These are phyloP conservation scores for Eristalis intricaria DNA, from an alignment of 2,888 invertebrate genomes.

Conservation along the genomic window DNA sequence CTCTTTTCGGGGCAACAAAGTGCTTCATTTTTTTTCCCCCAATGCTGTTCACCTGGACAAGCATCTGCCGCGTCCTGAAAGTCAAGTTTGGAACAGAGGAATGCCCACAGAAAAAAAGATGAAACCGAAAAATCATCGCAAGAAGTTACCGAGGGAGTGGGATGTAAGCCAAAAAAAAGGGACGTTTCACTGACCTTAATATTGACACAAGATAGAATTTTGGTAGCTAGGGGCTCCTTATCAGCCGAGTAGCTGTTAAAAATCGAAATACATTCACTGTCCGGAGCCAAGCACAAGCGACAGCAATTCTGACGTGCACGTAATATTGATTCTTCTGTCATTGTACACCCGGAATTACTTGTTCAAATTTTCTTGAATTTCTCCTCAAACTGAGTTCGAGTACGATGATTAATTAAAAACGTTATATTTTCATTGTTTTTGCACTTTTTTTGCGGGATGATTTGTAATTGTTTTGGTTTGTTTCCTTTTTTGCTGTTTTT, in stretches of 20 bases:
- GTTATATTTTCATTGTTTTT: conserved; percentile 43
- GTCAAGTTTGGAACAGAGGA: conserved; percentile 43
- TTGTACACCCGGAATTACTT: conserved; percentile 55
- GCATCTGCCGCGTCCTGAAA: conserved; percentile 66
- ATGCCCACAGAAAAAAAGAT: conserved; percentile 12
- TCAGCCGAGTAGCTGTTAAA: conserved; percentile 81
- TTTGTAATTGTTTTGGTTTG: conserved; percentile 68
- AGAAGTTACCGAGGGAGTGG: conserved; percentile 6
- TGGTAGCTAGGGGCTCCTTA: conserved; percentile 80
- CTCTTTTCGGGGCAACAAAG: conserved; percentile 29
- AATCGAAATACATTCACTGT: conserved; percentile 81
- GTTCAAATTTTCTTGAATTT: conserved; percentile 42
- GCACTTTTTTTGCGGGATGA: conserved; percentile 22
- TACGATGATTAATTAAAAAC: conserved; percentile 28
- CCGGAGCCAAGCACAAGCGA: conserved; percentile 81
- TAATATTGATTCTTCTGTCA: conserved; percentile 74
- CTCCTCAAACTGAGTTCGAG: conserved; percentile 16
- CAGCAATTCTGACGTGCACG: conserved; percentile 80
- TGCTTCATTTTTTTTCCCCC: conserved; percentile 20
- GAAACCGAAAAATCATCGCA: neutral
- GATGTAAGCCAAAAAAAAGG: conserved; percentile 26
- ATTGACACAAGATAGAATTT: conserved; percentile 81
- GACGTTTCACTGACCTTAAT: conserved; percentile 80
- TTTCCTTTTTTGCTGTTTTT: conserved; percentile 31
- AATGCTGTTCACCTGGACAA: conserved; percentile 61